phyloP scores from a whole-genome alignment of 2,888 invertebrate species.

The Melinaea marsaeus region DNA sequence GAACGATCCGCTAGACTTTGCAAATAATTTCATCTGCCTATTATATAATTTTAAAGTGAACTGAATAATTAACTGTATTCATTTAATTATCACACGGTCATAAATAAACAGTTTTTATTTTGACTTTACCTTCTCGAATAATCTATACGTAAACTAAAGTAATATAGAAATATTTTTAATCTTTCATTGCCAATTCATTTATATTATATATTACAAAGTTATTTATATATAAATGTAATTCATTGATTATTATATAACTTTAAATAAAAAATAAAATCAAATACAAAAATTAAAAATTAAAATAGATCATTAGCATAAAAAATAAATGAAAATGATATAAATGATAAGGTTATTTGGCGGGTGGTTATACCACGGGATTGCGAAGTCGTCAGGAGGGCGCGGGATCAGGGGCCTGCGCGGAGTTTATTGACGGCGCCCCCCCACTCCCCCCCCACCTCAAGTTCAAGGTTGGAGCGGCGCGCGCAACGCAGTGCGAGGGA shows the following conservation, averaged over 20 bases:
- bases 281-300: too few relatives aligned
- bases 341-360: constrained; percentile 33
- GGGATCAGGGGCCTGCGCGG: constrained; percentile 73
- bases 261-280: too few relatives aligned
- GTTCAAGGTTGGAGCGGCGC: constrained; percentile 80
- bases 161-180: too few relatives aligned
- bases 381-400: constrained; percentile 39
- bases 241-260: too few relatives aligned
- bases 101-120: too few relatives aligned
- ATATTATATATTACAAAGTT: too few relatives aligned
- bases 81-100: too few relatives aligned
- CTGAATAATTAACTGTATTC: not conserved
- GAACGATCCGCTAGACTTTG: not conserved
- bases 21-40: not conserved
- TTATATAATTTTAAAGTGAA: not conserved
- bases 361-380: constrained; percentile 39
- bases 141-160: too few relatives aligned
- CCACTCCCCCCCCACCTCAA: constrained; percentile 72
- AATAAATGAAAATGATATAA: not conserved
- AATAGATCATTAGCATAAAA: too few relatives aligned
- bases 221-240: too few relatives aligned
- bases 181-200: too few relatives aligned
- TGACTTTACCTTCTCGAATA: too few relatives aligned
- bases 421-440: constrained; percentile 72
- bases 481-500: constrained; percentile 79